A percentile compares a stretch with the other conserved stretches of the same genome.
phyloP scores from a whole-genome alignment of 2,113 vertebrate species.

The Crotophaga sulcirostris region DNA sequence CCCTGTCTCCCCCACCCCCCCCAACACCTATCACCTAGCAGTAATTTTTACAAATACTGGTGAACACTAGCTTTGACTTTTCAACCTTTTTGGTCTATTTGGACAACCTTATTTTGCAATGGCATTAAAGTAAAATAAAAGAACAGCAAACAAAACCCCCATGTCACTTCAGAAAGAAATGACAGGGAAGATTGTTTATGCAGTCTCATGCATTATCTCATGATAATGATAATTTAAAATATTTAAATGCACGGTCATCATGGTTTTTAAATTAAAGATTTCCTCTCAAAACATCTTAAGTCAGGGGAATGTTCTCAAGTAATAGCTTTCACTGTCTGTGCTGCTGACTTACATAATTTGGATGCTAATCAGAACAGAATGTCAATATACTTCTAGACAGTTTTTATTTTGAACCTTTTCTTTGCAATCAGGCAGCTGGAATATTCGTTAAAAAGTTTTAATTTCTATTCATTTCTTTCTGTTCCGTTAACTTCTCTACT shows the following conservation, averaged over 20 bases:
- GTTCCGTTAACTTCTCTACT: slow-evolving; percentile 40
- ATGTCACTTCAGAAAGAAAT: neutral
- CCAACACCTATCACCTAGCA: neutral
- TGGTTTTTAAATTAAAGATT: neutral
- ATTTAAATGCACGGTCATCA: neutral
- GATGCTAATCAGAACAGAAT: slow-evolving; percentile 56
- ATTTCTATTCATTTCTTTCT: slow-evolving; percentile 57
- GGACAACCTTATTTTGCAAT: neutral
- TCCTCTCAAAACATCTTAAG: neutral
- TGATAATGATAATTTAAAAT: slow-evolving; percentile 3
- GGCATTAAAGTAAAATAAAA: neutral
- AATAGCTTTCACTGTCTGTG: neutral
- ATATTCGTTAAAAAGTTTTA: slow-evolving; percentile 58
- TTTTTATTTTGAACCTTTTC: slow-evolving; percentile 47
- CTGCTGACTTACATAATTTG: slow-evolving; percentile 50
- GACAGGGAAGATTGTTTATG: neutral
- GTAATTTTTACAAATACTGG: neutral
- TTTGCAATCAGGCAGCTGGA: slow-evolving; percentile 55
- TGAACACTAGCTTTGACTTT: neutral
- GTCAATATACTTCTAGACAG: neutral
- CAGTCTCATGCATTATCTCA: neutral
- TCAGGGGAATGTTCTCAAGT: neutral
- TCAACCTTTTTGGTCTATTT: neutral
- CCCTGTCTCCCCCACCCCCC: no score
- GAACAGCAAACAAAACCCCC: neutral